phyloP scores from a whole-genome alignment of 2,888 invertebrate genomes.

The Eucera pruinosa region DNA sequence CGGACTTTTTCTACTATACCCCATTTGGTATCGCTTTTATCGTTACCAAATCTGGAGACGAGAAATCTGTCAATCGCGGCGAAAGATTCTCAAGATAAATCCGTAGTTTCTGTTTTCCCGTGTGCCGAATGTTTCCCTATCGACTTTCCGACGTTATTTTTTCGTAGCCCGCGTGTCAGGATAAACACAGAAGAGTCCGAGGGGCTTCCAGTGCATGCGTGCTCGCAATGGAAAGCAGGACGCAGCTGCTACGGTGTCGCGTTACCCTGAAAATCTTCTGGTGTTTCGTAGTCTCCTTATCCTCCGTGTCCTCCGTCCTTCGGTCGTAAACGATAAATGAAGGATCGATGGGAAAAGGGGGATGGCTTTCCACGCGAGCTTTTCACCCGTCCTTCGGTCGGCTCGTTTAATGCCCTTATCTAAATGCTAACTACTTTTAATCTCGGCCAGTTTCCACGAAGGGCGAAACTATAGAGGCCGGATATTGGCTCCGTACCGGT shows the following conservation, averaged over 20 bases:
- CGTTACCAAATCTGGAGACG: background rate
- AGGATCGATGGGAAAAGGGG: background rate
- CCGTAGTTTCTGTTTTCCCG: background rate
- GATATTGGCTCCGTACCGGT: conserved; percentile 60
- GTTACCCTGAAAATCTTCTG: conserved; percentile 72
- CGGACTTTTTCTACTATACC: no score
- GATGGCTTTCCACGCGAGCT: conserved; percentile 15
- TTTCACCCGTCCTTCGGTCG: conserved; percentile 13
- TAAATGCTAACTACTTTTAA: conserved; percentile 71
- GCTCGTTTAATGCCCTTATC: conserved; percentile 70
- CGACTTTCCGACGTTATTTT: conserved; percentile 36
- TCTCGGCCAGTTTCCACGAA: conserved; percentile 47
- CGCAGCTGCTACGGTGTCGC: conserved; percentile 75
- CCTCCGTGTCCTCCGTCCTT: conserved; percentile 46
- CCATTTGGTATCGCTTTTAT: no score
- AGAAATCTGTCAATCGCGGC: background rate
- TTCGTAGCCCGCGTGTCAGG: conserved; percentile 29
- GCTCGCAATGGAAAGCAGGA: conserved; percentile 39
- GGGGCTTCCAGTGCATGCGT: conserved; percentile 30
- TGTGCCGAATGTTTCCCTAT: background rate
- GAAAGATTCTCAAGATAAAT: background rate
- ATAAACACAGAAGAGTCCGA: conserved; percentile 24
- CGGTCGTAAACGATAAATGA: conserved; percentile 19
- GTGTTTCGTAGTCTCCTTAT: conserved; percentile 54
- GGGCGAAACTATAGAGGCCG: conserved; percentile 42